Conservation (phyloP, 64 coral and sea anemone species). For the Porites australiensis region DNA sequence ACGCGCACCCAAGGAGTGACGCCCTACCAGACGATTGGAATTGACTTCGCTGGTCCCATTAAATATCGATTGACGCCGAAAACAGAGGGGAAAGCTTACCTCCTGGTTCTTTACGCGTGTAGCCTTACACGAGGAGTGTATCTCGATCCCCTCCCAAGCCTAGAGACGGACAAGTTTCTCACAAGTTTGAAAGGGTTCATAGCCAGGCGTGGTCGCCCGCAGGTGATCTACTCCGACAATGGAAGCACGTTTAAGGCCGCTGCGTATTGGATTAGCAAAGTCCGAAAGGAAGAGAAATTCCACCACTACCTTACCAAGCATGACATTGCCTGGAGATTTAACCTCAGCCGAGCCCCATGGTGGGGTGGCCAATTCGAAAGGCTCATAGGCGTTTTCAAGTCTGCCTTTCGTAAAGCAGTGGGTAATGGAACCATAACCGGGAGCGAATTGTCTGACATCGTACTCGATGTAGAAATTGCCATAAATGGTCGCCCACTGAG, state of each 20-base stretch:
- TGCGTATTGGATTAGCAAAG: background rate
- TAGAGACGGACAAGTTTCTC: constrained; percentile 20
- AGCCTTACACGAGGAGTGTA: constrained; percentile 9
- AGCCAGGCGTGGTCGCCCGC: constrained; percentile 11
- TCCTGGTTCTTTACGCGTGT: constrained; percentile 4
- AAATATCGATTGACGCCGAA: constrained; percentile 1
- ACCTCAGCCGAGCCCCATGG: constrained; percentile 1
- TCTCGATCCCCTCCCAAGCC: background rate
- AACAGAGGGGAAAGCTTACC: constrained; percentile 16
- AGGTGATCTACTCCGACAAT: constrained; percentile 15
- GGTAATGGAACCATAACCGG: background rate
- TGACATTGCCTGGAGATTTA: constrained; percentile 7
- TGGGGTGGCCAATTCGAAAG: background rate
- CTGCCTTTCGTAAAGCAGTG: background rate
- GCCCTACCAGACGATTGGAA: constrained; percentile 17
- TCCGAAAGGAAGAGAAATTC: constrained; percentile 1
- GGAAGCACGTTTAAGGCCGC: background rate
- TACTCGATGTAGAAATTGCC: constrained; percentile 53
- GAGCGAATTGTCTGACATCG: constrained; percentile 19
- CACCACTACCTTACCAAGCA: background rate
- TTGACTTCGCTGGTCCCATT: constrained; percentile 30
- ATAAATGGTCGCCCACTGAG: constrained; percentile 40
- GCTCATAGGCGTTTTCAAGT: constrained; percentile 24
- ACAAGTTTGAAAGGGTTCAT: constrained; percentile 13
- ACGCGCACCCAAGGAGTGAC: constrained; percentile 42